Evolutionary conservation across 2,888 invertebrate genomes (phyloP).

Genomic region (Cephus runcator): DNA sequence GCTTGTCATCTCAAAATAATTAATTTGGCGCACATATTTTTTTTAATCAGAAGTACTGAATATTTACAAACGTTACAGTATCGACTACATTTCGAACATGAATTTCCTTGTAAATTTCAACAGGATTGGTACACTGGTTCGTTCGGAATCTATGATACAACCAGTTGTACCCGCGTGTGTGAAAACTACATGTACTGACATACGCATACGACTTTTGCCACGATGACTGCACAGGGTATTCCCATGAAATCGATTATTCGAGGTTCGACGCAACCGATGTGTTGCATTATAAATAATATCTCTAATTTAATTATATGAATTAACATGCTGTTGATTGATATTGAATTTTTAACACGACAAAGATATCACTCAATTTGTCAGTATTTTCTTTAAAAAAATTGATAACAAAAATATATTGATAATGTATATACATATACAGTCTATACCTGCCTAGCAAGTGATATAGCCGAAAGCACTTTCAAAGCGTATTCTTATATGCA

Average conservation of each 20-base stretch:
- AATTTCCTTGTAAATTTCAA: neutral
- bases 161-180: neutral
- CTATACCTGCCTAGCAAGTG: neutral
- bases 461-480: neutral
- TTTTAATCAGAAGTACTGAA: neutral
- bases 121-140: neutral
- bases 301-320: too few species aligned
- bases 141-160: neutral
- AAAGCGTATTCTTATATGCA: neutral
- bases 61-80: neutral
- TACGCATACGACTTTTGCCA: neutral
- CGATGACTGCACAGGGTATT: neutral
- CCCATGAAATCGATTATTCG: neutral
- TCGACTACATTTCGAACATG: neutral
- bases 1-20: neutral
- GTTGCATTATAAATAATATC: too few species aligned
- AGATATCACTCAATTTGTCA: neutral
- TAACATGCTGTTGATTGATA: neutral
- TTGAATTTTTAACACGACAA: too few species aligned
- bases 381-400: neutral
- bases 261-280: neutral
- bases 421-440: too few species aligned
- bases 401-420: neutral
- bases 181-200: neutral
- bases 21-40: neutral